Evolutionary conservation across 2,888 invertebrate species (phyloP).

Genomic region (Melinaea menophilus): DNA sequence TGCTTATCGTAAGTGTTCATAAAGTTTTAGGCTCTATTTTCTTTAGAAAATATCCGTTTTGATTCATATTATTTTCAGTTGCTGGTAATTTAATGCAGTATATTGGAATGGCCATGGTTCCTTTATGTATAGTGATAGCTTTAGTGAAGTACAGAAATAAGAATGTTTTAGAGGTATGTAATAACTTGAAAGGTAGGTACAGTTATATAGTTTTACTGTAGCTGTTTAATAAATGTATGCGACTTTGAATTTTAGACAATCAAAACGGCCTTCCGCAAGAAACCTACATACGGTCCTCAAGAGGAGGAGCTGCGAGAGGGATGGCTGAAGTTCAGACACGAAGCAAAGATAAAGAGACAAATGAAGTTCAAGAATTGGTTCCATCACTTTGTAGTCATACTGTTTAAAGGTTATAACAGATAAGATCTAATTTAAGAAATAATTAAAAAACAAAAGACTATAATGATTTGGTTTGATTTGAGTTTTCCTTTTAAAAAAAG

Average conservation of each 20-base stretch:
- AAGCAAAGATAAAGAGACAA: constrained; percentile 59
- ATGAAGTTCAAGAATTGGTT: constrained; percentile 56
- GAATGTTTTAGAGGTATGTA: constrained; percentile 47
- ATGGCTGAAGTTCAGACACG: constrained; percentile 78
- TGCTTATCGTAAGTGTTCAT: constrained; percentile 76
- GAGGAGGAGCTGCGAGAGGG: constrained; percentile 70
- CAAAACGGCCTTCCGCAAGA: constrained; percentile 63
- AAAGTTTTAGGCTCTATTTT: not conserved
- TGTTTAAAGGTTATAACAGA: constrained; percentile 53
- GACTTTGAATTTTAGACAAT: constrained; percentile 55
- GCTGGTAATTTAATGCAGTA: constrained; percentile 61
- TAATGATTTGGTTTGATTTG: too few relatives aligned
- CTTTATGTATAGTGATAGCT: constrained; percentile 53
- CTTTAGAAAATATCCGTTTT: not conserved
- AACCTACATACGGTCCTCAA: constrained; percentile 69
- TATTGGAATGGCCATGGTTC: constrained; percentile 61
- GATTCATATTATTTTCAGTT: constrained; percentile 46
- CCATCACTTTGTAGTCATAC: constrained; percentile 56
- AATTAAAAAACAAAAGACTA: too few relatives aligned
- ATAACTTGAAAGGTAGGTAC: too few relatives aligned
- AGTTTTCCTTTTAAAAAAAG: too few relatives aligned
- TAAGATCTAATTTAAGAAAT: too few relatives aligned
- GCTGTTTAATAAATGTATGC: not conserved
- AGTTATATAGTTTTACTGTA: not conserved
- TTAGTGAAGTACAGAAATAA: constrained; percentile 60